Evolutionary conservation across 2,113 vertebrate species (phyloP).

Genomic region (Coracopsis vasa): DNA sequence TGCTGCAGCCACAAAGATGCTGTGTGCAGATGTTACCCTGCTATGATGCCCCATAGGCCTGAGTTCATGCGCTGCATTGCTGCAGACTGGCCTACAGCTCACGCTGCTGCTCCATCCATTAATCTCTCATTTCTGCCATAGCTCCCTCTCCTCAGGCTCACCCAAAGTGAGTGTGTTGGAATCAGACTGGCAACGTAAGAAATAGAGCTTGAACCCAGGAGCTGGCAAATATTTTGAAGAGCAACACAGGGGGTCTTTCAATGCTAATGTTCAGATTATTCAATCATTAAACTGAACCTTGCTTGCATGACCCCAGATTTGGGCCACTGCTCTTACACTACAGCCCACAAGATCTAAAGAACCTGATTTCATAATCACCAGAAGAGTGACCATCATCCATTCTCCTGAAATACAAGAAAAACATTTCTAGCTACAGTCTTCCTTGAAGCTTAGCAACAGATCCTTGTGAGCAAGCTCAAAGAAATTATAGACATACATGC

Average conservation of each 20-base stretch:
- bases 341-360: neutral
- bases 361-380: accelerated
- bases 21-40: neutral
- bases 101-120: accelerated
- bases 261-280: neutral
- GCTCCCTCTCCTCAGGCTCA: neutral
- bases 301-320: neutral
- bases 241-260: neutral
- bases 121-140: neutral
- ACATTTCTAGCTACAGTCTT: neutral
- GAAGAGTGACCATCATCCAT: neutral
- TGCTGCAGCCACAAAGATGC: neutral
- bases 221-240: neutral
- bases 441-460: neutral
- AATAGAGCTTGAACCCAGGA: neutral
- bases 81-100: neutral
- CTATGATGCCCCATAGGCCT: accelerated
- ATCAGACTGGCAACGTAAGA: neutral
- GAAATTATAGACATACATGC: neutral
- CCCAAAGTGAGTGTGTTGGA: neutral
- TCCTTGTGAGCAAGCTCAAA: neutral
- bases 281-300: neutral
- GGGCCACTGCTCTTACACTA: neutral
- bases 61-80: neutral
- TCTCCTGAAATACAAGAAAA: neutral